Percentiles rank a stretch among this genome's conserved stretches.
Conservation (phyloP, 2,113 vertebrate species). For the Neomonachus schauinslandi region DNA sequence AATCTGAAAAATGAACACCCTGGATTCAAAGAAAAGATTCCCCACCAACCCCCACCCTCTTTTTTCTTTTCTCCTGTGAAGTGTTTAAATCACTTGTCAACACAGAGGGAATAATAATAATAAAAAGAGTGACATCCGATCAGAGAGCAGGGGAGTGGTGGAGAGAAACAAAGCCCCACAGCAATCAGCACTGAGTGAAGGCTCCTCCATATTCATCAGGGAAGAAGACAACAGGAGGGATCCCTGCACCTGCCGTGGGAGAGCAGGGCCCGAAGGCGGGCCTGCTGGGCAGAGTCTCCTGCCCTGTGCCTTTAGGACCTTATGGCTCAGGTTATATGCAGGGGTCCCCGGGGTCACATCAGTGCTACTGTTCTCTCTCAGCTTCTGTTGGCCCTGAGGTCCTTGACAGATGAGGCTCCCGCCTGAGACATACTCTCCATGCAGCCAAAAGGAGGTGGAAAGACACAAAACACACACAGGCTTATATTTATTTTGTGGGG, state of each 20-base stretch:
- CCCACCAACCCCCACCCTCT: background rate
- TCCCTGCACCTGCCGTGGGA: background rate
- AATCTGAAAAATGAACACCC: conserved; percentile 72
- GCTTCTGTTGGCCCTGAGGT: background rate
- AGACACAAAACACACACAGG: background rate
- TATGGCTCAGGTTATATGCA: background rate
- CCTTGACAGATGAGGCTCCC: background rate
- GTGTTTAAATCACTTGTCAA: conserved; percentile 87
- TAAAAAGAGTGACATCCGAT: conserved; percentile 78
- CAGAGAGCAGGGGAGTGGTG: conserved; percentile 83
- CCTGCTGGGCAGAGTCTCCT: background rate
- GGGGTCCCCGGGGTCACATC: background rate
- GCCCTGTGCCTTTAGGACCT: background rate
- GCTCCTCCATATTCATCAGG: conserved; percentile 86
- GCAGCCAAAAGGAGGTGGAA: background rate
- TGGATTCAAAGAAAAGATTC: conserved; percentile 68
- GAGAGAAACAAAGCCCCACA: conserved; percentile 84
- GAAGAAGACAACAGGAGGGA: conserved; percentile 68
- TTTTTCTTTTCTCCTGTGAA: conserved; percentile 45
- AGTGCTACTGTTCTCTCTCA: background rate
- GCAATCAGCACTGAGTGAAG: conserved; percentile 85
- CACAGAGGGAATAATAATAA: conserved; percentile 81
- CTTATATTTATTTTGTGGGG: background rate
- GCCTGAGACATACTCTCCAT: background rate
- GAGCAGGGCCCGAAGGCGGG: background rate